These are phyloP conservation scores for Pediacus dermestoides DNA, from an alignment of 2,888 invertebrate species.

Conservation along the genomic window DNA sequence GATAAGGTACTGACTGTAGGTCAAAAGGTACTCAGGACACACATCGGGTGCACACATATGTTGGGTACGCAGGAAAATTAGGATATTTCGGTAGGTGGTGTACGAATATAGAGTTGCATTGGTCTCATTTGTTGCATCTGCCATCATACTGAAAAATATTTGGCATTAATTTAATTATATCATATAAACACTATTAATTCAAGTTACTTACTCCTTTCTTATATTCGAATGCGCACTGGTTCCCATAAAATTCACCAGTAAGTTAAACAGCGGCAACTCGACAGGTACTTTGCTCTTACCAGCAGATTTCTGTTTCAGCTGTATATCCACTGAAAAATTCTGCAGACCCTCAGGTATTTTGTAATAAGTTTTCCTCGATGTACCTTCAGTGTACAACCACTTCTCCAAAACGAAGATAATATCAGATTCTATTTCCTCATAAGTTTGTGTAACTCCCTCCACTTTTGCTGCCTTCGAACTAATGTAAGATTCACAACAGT, in stretches of 20 bases:
- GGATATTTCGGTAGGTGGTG: constrained; percentile 40
- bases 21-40: constrained; percentile 44
- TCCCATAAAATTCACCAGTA: constrained; percentile 39
- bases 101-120: constrained; percentile 32
- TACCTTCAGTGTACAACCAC: constrained; percentile 47
- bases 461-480: no score
- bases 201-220: neutral
- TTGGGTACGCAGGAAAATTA: constrained; percentile 41
- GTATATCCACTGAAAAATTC: constrained; percentile 17
- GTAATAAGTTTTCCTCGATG: constrained; percentile 31
- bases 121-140: constrained; percentile 15
- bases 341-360: constrained; percentile 38
- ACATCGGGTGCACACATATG: constrained; percentile 48
- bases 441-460: no score
- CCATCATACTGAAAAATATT: constrained; percentile 18
- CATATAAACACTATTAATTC: no score
- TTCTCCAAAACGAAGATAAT: constrained; percentile 42
- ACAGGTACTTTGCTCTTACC: constrained; percentile 15
- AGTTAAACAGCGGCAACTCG: constrained; percentile 36
- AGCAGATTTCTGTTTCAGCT: constrained; percentile 11
- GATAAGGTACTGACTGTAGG: constrained; percentile 45
- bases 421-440: no score
- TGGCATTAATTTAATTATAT: no score
- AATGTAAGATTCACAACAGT: no score
- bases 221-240: constrained; percentile 17